Evolutionary conservation across 2,888 invertebrate genomes (phyloP).

Genomic region (Noctuana brunneofusca): DNA sequence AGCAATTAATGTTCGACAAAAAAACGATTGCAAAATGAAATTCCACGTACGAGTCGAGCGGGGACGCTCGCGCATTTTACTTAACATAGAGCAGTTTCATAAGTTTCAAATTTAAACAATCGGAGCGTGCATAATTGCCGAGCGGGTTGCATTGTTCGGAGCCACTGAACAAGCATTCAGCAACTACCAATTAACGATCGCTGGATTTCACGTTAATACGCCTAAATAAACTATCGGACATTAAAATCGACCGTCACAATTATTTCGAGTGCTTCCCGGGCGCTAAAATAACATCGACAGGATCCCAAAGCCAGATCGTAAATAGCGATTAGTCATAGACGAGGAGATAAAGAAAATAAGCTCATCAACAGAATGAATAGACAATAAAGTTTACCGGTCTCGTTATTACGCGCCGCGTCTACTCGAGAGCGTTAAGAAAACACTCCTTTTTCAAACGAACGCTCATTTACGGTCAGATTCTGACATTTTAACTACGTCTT

Average conservation of each 20-base stretch:
- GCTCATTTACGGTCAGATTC: conserved; percentile 75
- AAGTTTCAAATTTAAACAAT: conserved; percentile 79
- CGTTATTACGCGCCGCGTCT: conserved; percentile 65
- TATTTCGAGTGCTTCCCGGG: conserved; percentile 46
- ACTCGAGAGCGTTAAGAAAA: conserved; percentile 68
- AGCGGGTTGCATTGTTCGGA: conserved; percentile 70
- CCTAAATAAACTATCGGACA: conserved; percentile 70
- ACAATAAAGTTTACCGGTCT: conserved; percentile 69
- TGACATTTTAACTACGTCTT: conserved; percentile 76
- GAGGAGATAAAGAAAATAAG: conserved; percentile 71
- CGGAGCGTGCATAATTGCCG: conserved; percentile 73
- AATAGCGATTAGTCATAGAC: conserved; percentile 72
- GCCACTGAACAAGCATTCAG: conserved; percentile 76
- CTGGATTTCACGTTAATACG: conserved; percentile 61
- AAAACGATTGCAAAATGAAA: conserved; percentile 64
- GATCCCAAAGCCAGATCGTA: conserved; percentile 50
- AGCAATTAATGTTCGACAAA: conserved; percentile 73
- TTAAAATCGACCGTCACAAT: conserved; percentile 46
- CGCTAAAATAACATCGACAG: conserved; percentile 69
- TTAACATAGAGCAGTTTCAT: conserved; percentile 69
- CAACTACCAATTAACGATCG: conserved; percentile 70
- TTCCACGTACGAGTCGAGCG: conserved; percentile 67
- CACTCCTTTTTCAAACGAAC: conserved; percentile 74
- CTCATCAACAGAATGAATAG: conserved; percentile 73
- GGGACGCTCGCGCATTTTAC: conserved; percentile 50